Conservation (phyloP, 2,113 vertebrate species). For the Vulpes vulpes region DNA sequence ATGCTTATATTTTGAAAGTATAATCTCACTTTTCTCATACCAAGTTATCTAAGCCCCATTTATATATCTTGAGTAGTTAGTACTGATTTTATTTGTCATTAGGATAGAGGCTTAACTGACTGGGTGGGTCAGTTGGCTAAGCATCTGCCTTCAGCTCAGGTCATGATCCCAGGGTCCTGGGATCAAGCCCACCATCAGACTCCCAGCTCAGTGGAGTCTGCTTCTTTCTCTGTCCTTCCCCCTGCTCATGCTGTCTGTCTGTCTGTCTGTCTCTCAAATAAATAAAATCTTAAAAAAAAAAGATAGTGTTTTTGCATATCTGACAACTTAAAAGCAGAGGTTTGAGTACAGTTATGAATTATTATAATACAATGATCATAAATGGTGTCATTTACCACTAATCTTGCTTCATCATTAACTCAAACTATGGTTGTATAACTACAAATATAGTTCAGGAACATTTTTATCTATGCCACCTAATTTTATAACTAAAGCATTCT, state of each 20-base stretch:
- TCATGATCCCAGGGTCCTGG: too few species aligned
- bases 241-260: too few species aligned
- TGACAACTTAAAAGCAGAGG: slow-evolving; percentile 48
- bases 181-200: too few species aligned
- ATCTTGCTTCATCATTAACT: slow-evolving; percentile 20
- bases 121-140: too few species aligned
- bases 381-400: background rate
- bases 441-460: background rate
- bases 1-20: slow-evolving; percentile 19
- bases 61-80: slow-evolving; percentile 50
- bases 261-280: too few species aligned
- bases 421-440: background rate
- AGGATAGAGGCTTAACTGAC: background rate
- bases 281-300: too few species aligned
- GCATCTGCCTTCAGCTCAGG: too few species aligned
- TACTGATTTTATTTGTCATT: slow-evolving; percentile 63
- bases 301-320: slow-evolving; percentile 29
- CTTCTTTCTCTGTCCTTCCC: too few species aligned
- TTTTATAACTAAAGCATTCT: background rate
- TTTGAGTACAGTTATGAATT: slow-evolving; percentile 24
- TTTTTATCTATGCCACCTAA: background rate
- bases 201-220: too few species aligned
- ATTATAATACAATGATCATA: slow-evolving; percentile 47
- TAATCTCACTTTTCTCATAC: slow-evolving; percentile 35
- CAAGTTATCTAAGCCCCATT: background rate